phyloP scores from a whole-genome alignment of 2,797 vertebrate genomes.

The Benthosema pterotum region DNA sequence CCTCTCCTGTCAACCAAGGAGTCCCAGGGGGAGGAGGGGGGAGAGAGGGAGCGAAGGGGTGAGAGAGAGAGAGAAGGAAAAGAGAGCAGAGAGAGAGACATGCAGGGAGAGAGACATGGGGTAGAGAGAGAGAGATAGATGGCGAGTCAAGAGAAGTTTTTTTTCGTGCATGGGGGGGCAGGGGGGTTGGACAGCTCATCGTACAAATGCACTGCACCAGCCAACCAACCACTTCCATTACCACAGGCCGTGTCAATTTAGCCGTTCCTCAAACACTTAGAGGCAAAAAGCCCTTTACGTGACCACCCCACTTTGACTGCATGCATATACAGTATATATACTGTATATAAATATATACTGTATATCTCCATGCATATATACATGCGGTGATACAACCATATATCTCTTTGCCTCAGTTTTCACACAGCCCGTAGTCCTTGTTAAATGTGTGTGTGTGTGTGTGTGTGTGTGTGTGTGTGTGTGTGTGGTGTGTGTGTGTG shows the following conservation, averaged over 20 bases:
- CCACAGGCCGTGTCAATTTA: constrained; percentile 24
- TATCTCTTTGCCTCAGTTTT: constrained; percentile 45
- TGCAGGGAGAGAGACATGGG: not conserved
- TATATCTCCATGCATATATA: constrained; percentile 27
- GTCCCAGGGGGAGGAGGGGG: constrained; percentile 53
- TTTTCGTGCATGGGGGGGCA: constrained; percentile 1
- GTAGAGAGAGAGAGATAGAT: constrained; percentile 3
- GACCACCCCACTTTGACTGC: constrained; percentile 44
- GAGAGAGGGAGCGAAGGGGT: constrained; percentile 12
- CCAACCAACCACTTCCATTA: constrained; percentile 33
- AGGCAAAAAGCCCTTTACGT: constrained; percentile 52
- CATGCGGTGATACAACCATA: constrained; percentile 15
- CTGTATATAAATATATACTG: no score
- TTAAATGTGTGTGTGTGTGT: constrained; percentile 54
- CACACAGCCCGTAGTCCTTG: constrained; percentile 41
- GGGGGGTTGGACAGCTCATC: constrained; percentile 26
- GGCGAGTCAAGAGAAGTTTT: constrained; percentile 46
- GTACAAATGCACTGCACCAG: constrained; percentile 23
- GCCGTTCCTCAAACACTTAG: constrained; percentile 33
- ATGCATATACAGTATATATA: no score
- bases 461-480: constrained; percentile 11
- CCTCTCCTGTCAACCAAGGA: constrained; percentile 62
- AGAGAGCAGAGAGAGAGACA: constrained; percentile 32
- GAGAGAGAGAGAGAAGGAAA: not conserved
- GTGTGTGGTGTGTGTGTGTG: constrained; percentile 43